These are phyloP conservation scores for Agrochola lota DNA, from an alignment of 2,888 invertebrate species.

Conservation along the genomic window DNA sequence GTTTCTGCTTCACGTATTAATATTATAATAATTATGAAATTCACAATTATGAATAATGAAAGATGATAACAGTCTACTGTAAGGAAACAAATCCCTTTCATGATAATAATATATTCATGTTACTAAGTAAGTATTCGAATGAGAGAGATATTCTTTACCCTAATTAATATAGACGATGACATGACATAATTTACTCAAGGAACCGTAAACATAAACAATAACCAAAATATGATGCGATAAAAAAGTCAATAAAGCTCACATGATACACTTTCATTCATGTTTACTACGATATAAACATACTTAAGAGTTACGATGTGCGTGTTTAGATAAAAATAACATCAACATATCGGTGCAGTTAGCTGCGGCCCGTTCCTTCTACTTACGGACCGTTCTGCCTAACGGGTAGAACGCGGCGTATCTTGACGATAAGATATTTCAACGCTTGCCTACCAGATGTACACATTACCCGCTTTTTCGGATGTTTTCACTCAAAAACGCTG, in stretches of 20 bases:
- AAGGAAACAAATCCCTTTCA: neutral
- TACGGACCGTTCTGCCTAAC: neutral
- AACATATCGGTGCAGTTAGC: conserved; percentile 59
- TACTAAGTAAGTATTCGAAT: neutral
- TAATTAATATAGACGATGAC: neutral
- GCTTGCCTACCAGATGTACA: conserved; percentile 65
- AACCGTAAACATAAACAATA: conserved; percentile 34
- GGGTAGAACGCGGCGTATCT: conserved; percentile 44
- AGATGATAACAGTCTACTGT: neutral
- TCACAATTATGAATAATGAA: neutral
- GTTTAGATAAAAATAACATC: conserved; percentile 71
- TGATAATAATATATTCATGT: neutral
- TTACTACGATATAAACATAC: conserved; percentile 69
- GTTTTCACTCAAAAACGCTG: conserved; percentile 61
- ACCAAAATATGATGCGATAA: conserved; percentile 52
- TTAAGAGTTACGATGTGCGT: conserved; percentile 68
- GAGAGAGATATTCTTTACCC: neutral
- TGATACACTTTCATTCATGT: conserved; percentile 65
- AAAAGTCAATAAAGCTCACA: conserved; percentile 59
- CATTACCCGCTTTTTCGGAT: conserved; percentile 62
- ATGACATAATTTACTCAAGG: conserved; percentile 25
- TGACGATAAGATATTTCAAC: conserved; percentile 63
- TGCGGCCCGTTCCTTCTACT: neutral
- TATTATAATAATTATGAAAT: conserved; percentile 7
- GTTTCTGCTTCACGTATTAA: too few species aligned